Conservation (phyloP, 2,888 invertebrate species). For the Elysia crispata region DNA sequence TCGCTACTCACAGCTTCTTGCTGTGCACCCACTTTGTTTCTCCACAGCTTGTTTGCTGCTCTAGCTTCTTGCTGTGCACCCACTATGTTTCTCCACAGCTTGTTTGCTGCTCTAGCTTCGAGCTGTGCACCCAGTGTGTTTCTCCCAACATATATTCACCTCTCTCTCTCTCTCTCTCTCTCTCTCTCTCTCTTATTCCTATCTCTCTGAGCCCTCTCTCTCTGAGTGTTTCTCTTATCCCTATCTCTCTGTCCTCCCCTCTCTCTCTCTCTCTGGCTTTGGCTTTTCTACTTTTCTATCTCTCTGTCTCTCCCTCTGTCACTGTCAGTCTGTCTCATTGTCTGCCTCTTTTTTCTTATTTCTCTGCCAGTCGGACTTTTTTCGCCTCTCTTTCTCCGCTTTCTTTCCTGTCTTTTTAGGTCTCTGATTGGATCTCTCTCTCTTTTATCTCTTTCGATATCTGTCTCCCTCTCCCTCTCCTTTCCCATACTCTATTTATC, state of each 20-base stretch:
- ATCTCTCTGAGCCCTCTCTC: too few species aligned
- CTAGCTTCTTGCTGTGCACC: too few species aligned
- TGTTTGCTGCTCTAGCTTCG: too few species aligned
- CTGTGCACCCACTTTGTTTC: too few species aligned
- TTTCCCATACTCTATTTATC: too few species aligned
- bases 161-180: too few species aligned
- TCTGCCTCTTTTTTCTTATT: slow-evolving; percentile 4
- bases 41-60: too few species aligned
- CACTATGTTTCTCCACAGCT: too few species aligned
- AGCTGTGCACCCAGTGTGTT: too few species aligned
- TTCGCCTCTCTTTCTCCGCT: slow-evolving; percentile 14
- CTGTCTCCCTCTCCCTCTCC: not conserved
- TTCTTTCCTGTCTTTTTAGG: not conserved
- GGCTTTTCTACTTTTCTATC: not conserved
- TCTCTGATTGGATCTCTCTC: not conserved
- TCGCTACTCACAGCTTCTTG: too few species aligned
- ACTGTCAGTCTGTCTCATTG: slow-evolving; percentile 5
- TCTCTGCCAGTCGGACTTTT: not conserved
- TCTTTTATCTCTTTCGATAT: not conserved
- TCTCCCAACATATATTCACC: too few species aligned
- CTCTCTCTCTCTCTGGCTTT: not conserved
- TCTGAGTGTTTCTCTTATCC: not conserved
- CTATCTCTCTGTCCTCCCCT: not conserved
- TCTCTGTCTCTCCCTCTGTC: not conserved
- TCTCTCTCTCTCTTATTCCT: too few species aligned